Evolutionary conservation across 2,113 vertebrate genomes (phyloP).

Genomic region (Phalacrocorax aristotelis): DNA sequence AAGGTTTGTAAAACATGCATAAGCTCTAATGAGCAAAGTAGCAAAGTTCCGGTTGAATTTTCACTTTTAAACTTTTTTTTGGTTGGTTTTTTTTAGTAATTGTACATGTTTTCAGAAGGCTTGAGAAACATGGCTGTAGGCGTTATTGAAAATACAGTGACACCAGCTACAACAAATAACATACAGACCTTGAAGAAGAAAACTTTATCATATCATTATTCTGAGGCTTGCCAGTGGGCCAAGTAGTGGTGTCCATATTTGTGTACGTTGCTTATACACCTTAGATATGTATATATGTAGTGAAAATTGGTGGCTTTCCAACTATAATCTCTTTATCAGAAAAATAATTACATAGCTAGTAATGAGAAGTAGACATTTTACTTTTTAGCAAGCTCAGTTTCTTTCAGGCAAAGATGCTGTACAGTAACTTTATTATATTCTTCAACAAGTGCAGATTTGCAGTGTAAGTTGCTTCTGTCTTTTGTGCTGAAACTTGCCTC

Average conservation of each 20-base stretch:
- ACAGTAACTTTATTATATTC: not conserved
- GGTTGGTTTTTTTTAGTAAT: not conserved
- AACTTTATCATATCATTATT: not conserved
- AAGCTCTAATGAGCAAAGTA: not conserved
- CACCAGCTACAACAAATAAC: not conserved
- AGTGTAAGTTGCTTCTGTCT: not conserved
- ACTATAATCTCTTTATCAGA: not conserved
- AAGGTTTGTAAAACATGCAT: not conserved
- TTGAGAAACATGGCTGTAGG: not conserved
- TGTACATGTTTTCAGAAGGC: not conserved
- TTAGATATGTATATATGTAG: not conserved
- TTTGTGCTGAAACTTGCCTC: not conserved
- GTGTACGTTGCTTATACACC: not conserved
- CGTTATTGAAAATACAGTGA: not conserved
- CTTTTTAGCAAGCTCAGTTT: not conserved
- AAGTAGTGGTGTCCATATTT: not conserved
- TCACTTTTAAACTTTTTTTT: not conserved
- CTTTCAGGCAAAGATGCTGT: not conserved
- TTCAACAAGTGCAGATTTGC: not conserved
- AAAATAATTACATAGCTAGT: not conserved
- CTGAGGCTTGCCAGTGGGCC: not conserved
- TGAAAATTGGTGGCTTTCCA: not conserved
- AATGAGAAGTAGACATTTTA: not conserved
- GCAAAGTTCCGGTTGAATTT: not conserved
- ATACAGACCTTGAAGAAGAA: not conserved